Evolutionary conservation across 2,797 vertebrate species (phyloP), one percentile per base, ranked within the genome.

Genomic region (Apogon talboti): DNA sequence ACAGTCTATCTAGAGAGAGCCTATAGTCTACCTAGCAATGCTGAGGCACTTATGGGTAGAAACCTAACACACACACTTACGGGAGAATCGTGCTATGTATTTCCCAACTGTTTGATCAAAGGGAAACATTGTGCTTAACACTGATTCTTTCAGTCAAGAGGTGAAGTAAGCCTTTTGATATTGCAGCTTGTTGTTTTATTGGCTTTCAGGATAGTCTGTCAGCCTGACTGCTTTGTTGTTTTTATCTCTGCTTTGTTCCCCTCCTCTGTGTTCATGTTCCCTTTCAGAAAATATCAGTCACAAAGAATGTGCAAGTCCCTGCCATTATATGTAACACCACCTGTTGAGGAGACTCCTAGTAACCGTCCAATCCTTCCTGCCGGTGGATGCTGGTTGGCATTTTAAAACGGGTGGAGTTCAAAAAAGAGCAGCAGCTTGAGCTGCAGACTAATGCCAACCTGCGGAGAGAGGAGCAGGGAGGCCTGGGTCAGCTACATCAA

Each of bases 341-440:
- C 83, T 81, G 74, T 69, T 54, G 74, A 51, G 79, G 51, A 83
- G 78, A 79, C 78, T 65, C 76, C 68, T 15, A 28, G 67, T 64
- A 46, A 55, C 47, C 21, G 12, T 24, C 60, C 66, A n/a, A 40
- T 53, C 57, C 74, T 76, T 76, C 71, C 79, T 68, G 63, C 12
- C 42, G 33, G 63, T 73, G 71, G 67, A 73, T 74, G 78, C 76
- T 78, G 87, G 66, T 59, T 90, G 88, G 64, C 89, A 86, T 92
- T 92, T 90, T 66, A 47, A 75, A 76, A 78, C 59, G 71, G 79
- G 73, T 54, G 80, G 72, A 85, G 87, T 87, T 89, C 69, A 83
- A 75, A 79, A 66, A 79, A 84, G 83, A 62, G 14, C 56, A 85
- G 75, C 87, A 90, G 86, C 77, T 87, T 80, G 79, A 73, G 66